Evolutionary conservation across 2,113 vertebrate species (phyloP), one percentile per base, ranked within the genome.

Genomic region (Perca fluviatilis): DNA sequence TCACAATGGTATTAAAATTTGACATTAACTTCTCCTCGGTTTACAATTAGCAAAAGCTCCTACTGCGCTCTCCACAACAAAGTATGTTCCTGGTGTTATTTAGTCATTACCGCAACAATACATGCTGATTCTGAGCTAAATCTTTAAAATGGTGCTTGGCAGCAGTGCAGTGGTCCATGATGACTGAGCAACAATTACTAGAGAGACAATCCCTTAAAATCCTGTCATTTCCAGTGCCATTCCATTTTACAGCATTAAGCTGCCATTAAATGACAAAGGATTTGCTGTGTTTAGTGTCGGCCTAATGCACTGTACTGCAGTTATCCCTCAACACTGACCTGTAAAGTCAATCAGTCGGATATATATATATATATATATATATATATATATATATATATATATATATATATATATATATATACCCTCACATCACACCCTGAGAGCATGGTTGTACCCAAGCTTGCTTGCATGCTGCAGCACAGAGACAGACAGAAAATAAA

Each of bases 231-330:
- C 79, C 73, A 81, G 82, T 56, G 57, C 15, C 7, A 51, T 60
- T 77, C 78, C 84, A 84, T 92, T 88, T 84, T 67, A 54, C 2
- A 18, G 86, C 82, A 89, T 90, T 92, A 94, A 88, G 84, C 86
- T 74, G 65, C 75, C 89, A 94, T 94, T 94, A 91, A 93, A 74
- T 57, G 79, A 91, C 74, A 90, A 86, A 88, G 86, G 86, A 92
- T 92, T 91, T 90, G 75, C 85, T 73, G 75, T 57, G 54, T 84
- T 86, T 78, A 79, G 75, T 83, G 84, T 76, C 70, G 33, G 68
- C 67, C 81, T 89, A 89, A 85, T 80, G 79, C 71, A 86, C 60
- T 71, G 74, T 30, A 57, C 80, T 36, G 71, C 77, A 47, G 74
- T 80, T 70, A 74, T 87, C 84, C 78, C 73, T 86, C 80, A 72